Evolutionary conservation across 2,113 vertebrate species (phyloP), one percentile per base, ranked within the genome.

Genomic region (Chaenocephalus aceratus): DNA sequence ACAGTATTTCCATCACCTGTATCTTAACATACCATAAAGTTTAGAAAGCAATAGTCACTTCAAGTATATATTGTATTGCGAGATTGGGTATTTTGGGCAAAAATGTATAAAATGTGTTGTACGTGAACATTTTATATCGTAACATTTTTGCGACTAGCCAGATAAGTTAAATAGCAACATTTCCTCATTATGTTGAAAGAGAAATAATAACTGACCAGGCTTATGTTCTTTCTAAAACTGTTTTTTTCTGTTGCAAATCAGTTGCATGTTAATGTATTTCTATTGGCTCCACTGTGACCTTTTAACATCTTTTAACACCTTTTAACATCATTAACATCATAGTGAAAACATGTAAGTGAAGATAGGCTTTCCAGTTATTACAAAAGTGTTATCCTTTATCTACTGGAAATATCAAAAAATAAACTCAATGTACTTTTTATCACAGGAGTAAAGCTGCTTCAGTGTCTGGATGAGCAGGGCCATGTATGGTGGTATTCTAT

Each of bases 401-500:
- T 30, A 10, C 46, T 52, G 12, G 8, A 66, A 51, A 66, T 21
- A 2, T 59, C 3, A 44, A 30, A 72, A 36, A 13, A 16, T 44
- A 0, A 54, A 16, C 1, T 46, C 18, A 69, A 15, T 13, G 57
- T 69, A 93, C 92, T 83, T 89, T 65, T 0, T 14, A 34, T 75
- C 65, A 0, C 2, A 1, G 21, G 0, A 2, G 26, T 0, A 1
- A 41, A 0, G 0, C 13, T 46, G 0, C 15, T 88, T 92, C 60
- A 95, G 80, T 5, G 52, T n/a, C 3, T 0, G 4, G 23, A 86
- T 73, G 64, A 95, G 81, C 53, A 94, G 0, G 36, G 0, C 34
- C 3, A 93, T 51, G 14, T 88, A 16, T 0, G 10, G 0, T 10
- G 81, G 92, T 14, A 87, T 58, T 13, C 0, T 3, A 71, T 94